Conservation (phyloP, 2,113 vertebrate genomes). For the Phylloscopus trochilus region DNA sequence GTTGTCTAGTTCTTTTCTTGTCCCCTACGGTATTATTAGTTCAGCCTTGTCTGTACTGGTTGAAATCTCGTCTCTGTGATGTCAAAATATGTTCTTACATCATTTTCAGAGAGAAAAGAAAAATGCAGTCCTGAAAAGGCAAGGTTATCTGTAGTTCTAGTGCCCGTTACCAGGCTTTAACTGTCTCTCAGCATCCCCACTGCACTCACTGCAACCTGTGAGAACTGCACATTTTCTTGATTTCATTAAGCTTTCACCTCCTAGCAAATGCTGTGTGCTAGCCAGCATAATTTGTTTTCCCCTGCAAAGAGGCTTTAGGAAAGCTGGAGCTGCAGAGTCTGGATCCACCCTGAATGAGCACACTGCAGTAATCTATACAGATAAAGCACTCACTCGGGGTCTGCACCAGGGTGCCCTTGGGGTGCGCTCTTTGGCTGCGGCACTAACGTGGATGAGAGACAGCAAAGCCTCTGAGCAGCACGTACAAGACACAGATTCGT, state of each 20-base stretch:
- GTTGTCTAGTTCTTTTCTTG: background rate
- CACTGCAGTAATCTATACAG: background rate
- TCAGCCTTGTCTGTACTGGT: background rate
- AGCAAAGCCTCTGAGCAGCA: slow-evolving; percentile 47
- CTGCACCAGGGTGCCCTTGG: background rate
- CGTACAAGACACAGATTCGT: background rate
- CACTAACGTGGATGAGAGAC: background rate
- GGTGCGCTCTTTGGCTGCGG: background rate
- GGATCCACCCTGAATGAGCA: background rate
- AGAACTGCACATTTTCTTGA: background rate
- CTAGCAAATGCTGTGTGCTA: background rate
- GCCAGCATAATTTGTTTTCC: background rate
- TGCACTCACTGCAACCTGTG: background rate
- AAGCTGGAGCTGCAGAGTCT: background rate
- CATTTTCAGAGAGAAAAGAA: background rate
- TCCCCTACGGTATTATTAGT: background rate
- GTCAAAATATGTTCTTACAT: background rate
- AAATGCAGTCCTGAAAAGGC: background rate
- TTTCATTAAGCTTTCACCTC: background rate
- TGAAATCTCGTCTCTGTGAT: background rate
- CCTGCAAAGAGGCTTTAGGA: background rate
- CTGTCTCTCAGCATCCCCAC: background rate
- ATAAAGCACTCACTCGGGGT: background rate
- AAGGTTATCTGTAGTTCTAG: background rate
- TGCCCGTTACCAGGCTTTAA: background rate